Evolutionary conservation across 2,797 vertebrate species (phyloP).

Genomic region (Passerculus sandwichensis): DNA sequence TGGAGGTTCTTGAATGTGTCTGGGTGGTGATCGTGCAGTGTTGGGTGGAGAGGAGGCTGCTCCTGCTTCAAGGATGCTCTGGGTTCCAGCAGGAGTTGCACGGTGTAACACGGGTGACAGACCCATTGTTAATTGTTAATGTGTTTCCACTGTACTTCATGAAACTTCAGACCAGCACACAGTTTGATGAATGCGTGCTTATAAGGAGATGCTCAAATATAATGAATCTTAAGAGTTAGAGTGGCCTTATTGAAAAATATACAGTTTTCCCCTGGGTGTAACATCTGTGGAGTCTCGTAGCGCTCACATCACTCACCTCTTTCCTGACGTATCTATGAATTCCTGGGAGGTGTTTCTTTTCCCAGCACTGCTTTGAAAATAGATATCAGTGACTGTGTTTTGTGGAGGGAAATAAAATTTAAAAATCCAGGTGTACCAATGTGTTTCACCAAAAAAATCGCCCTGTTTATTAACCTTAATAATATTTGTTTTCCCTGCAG

Average conservation of each 20-base stretch:
- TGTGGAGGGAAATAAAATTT: accelerated
- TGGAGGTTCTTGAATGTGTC: neutral
- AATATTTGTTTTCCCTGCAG: neutral
- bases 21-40: neutral
- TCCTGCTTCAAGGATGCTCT: neutral
- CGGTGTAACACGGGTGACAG: neutral
- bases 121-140: neutral
- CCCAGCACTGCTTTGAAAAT: neutral
- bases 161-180: neutral
- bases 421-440: neutral
- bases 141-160: neutral
- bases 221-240: neutral
- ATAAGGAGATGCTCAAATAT: neutral
- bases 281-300: accelerated
- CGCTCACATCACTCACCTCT: neutral
- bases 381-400: neutral
- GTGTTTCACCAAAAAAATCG: neutral
- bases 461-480: neutral
- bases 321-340: neutral
- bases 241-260: neutral
- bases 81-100: neutral
- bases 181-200: accelerated
- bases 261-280: neutral
- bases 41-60: neutral
- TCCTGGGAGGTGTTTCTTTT: neutral